phyloP scores from a whole-genome alignment of 2,113 vertebrate genomes.

The Thamnophis sirtalis region DNA sequence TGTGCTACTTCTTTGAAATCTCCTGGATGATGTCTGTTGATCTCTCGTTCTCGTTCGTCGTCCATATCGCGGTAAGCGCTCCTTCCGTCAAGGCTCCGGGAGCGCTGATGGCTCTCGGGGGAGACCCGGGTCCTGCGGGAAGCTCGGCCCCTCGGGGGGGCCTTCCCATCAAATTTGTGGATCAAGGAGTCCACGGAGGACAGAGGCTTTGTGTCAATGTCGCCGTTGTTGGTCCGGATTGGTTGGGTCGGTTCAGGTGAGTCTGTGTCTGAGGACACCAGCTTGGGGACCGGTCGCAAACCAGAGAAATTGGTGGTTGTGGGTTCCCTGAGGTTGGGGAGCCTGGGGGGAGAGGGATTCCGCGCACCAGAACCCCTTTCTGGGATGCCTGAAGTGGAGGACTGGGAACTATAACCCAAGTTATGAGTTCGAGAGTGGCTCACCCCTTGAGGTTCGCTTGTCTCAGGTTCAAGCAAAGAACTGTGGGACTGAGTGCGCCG shows the following conservation, averaged over 20 bases:
- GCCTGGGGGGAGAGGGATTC: slow-evolving; percentile 40
- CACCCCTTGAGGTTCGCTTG: accelerated
- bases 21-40: accelerated
- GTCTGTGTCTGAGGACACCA: not conserved
- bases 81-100: slow-evolving; percentile 67
- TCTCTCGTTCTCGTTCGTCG: not conserved
- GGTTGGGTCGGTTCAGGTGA: not conserved
- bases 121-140: slow-evolving; percentile 57
- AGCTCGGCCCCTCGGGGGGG: slow-evolving; percentile 53
- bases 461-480: slow-evolving; percentile 67
- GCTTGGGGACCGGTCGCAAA: accelerated
- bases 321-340: slow-evolving; percentile 29
- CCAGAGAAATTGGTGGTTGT: not conserved
- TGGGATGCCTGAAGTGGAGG: slow-evolving; percentile 42
- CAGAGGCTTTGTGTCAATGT: slow-evolving; percentile 81
- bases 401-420: slow-evolving; percentile 42
- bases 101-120: slow-evolving; percentile 71
- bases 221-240: accelerated
- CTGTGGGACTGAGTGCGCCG: slow-evolving; percentile 83
- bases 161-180: slow-evolving; percentile 71
- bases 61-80: not conserved
- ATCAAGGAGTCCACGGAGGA: slow-evolving; percentile 74
- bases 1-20: accelerated
- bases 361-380: slow-evolving; percentile 45
- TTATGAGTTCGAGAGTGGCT: not conserved